Base-by-base conservation (phyloP, 1,140 invertebrate genomes). In the Leptinotarsa texana region DNA sequence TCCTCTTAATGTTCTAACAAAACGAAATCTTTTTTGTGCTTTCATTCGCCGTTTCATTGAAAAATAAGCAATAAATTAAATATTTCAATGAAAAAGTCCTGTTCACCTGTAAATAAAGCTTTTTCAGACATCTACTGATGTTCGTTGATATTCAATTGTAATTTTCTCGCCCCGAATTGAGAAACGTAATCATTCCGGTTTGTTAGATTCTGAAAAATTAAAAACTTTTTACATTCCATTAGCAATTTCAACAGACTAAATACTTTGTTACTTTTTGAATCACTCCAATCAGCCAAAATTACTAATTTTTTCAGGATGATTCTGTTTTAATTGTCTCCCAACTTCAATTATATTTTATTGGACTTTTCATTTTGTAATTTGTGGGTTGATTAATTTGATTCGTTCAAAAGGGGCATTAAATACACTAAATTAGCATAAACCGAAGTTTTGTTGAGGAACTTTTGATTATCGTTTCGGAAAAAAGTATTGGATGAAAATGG, bases 171-270 rank as follows among this genome's bases (percentile, higher is more conserved):
- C 33, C 13, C 21, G 33, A 71, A 61, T 71, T 47, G 66, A 68
- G n/a, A 68, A 71, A 71, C 69, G 51, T 22, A 71, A 62, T 71
- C 69, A 71, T 71, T 62, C 57, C 51, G 57, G 69, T 71, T 71
- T 57, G 69, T 71, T 71, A 71, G 18, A 24, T 62, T 27, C 24
- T 22, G 22, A 69, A 71, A 71, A 71, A 71, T 61, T 71, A 61
- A 61, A 69, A 71, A 49, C 61, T 71, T 69, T 71, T 71, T 71
- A 71, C 69, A 71, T 71, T 71, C 27, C 69, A 71, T 71, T 71
- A 71, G 69, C 49, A 71, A 57, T 62, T 71, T 71, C 69, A 71
- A 71, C 69, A 71, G 69, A 71, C 69, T 71, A 71, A 71, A 71
- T 62, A 71, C 69, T 71, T 33, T 2, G 49, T 62, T 62, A 18